These are phyloP conservation scores for Cyanoliseus patagonus DNA, from an alignment of 2,113 vertebrate species.

Conservation along the genomic window DNA sequence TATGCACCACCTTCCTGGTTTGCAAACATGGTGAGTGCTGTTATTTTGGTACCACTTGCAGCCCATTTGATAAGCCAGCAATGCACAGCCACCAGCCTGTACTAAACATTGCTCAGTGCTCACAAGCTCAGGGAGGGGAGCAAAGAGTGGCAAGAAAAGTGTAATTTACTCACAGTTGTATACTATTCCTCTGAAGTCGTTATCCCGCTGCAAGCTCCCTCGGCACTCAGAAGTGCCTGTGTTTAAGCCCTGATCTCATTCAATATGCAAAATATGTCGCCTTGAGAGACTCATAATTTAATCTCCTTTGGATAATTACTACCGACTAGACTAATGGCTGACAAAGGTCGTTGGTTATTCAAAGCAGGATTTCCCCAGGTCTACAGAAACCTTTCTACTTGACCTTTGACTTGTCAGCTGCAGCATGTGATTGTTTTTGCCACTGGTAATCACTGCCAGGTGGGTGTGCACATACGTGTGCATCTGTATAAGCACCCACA, in stretches of 20 bases:
- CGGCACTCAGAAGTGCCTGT: background rate
- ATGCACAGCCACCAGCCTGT: background rate
- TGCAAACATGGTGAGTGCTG: background rate
- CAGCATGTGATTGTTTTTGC: background rate
- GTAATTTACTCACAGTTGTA: background rate
- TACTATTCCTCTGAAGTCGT: background rate
- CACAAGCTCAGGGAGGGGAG: background rate
- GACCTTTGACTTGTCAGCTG: background rate
- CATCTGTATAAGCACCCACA: rapidly evolving
- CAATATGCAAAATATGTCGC: background rate
- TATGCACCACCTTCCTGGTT: background rate
- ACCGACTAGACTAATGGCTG: background rate
- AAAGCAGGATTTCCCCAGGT: slow-evolving; percentile 7
- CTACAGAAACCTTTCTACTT: slow-evolving; percentile 12
- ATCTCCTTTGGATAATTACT: slow-evolving; percentile 26
- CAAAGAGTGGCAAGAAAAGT: background rate
- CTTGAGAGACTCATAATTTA: slow-evolving; percentile 12
- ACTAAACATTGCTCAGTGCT: background rate
- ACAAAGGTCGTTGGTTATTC: slow-evolving; percentile 39
- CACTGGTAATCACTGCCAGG: background rate
- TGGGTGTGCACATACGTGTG: rapidly evolving
- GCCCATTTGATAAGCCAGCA: background rate
- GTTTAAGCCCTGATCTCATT: slow-evolving; percentile 1
- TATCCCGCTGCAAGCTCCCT: background rate
- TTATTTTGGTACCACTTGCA: background rate